Base-by-base conservation (phyloP, 2,113 vertebrate genomes). In the Amphiprion ocellaris region DNA sequence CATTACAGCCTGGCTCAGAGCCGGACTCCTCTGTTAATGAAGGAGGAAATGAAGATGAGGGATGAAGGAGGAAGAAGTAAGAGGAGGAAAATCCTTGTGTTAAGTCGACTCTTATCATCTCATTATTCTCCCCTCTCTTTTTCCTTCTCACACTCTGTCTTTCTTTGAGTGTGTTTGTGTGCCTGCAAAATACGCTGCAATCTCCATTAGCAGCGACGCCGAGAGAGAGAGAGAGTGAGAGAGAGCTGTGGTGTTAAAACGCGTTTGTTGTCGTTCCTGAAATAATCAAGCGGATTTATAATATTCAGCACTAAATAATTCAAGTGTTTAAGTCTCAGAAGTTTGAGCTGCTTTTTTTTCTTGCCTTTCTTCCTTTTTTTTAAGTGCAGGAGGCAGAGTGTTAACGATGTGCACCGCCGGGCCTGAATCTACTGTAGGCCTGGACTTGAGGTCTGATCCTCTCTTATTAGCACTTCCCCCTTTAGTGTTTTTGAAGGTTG, bases 241-340 rank as follows among this genome's bases (percentile, higher is more conserved):
- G 68, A n/a, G 72, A 71, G 74, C 54, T 39, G 69, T 44, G 60
- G 56, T 30, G 71, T 73, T 79, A 73, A 74, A 71, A 65, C 64
- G 23, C 41, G 41, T 85, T 84, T 91, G 87, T 92, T 87, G 86
- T 87, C 47, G 47, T 79, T 86, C 83, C 88, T 84, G 79, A 91
- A 86, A 93, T 82, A 88, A 85, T 92, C 77, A 53, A 79, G 86
- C 68, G 11, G 84, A 77, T 82, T 81, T 80, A 72, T 80, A 84
- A 92, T 83, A 84, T 85, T 89, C 78, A 17, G 65, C 33, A 26
- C 61, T 93, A 83, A 93, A 94, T 93, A 91, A 92, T 94, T 93
- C 81, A 94, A 74, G 75, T 62, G 81, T 89, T 85, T 79, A 76
- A 92, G 77, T 63, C 90, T 92, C 79, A 86, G 90, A 93, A 90